Conservation (phyloP, 2,888 invertebrate genomes). For the Clitarchus hookeri region DNA sequence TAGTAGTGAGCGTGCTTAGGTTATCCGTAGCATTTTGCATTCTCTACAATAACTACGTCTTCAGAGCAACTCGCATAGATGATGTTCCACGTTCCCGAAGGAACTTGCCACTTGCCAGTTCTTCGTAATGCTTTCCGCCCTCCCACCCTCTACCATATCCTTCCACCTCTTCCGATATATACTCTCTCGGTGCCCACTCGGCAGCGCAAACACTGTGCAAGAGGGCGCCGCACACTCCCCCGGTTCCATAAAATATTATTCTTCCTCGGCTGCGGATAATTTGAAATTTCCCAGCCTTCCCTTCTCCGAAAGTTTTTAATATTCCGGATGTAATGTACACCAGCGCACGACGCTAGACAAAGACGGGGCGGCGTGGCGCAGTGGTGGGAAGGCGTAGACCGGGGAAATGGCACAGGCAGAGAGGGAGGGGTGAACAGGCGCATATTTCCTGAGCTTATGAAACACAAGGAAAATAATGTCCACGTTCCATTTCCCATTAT, state of each 20-base stretch:
- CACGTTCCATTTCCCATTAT: neutral
- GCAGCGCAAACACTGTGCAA: neutral
- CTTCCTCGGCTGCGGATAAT: neutral
- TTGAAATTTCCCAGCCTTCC: neutral
- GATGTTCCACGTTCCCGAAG: neutral
- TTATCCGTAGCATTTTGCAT: neutral
- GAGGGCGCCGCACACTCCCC: neutral
- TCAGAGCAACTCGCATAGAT: neutral
- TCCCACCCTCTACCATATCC: neutral
- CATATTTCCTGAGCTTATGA: constrained; percentile 10
- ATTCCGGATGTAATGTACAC: constrained; percentile 14
- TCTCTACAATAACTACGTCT: neutral
- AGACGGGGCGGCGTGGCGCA: neutral
- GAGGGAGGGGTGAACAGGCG: neutral
- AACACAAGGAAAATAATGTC: neutral
- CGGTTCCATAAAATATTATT: neutral
- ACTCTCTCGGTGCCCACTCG: neutral
- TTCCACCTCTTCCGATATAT: too few species aligned
- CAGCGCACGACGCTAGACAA: neutral
- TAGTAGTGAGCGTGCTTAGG: too few species aligned
- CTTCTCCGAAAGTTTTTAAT: neutral
- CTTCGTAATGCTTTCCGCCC: neutral
- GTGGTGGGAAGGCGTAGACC: neutral
- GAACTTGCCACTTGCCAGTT: constrained; percentile 8
- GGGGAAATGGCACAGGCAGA: neutral